These are phyloP conservation scores for Galagoides demidoff DNA, from an alignment of 2,797 vertebrate genomes.

Conservation along the genomic window DNA sequence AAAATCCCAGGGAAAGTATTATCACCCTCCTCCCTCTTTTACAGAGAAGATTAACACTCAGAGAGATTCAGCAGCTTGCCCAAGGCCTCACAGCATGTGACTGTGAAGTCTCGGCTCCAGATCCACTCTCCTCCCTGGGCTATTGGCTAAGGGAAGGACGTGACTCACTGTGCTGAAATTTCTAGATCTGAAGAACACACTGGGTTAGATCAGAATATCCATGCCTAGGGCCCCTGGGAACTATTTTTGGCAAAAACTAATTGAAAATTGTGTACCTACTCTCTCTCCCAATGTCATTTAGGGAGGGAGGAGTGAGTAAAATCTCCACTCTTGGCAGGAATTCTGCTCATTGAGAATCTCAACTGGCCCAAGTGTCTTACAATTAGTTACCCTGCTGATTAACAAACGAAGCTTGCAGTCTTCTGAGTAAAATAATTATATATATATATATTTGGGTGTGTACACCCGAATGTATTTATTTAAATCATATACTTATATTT, in stretches of 20 bases:
- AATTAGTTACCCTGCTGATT: not conserved
- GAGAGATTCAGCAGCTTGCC: not conserved
- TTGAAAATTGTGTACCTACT: not conserved
- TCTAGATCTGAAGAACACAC: not conserved
- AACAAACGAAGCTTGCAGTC: not conserved
- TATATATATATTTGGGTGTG: not conserved
- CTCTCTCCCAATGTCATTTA: not conserved
- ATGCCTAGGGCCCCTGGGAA: not conserved
- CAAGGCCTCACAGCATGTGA: not conserved
- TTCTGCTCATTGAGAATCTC: not conserved
- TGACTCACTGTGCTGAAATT: not conserved
- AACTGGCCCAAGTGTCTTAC: not conserved
- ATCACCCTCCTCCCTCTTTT: not conserved
- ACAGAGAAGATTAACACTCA: not conserved
- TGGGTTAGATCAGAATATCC: not conserved
- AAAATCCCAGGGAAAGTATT: not conserved
- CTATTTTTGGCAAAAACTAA: not conserved
- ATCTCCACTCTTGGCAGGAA: not conserved
- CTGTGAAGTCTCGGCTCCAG: not conserved
- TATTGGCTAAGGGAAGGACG: not conserved
- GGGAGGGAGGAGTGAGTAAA: not conserved
- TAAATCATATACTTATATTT: not conserved
- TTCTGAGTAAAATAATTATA: conserved; percentile 27
- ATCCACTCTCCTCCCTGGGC: not conserved
- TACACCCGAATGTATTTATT: not conserved